Conservation (phyloP, 37 sponge, comb jelly and placozoan genomes). For the Chondrilla cf. caribensis region DNA sequence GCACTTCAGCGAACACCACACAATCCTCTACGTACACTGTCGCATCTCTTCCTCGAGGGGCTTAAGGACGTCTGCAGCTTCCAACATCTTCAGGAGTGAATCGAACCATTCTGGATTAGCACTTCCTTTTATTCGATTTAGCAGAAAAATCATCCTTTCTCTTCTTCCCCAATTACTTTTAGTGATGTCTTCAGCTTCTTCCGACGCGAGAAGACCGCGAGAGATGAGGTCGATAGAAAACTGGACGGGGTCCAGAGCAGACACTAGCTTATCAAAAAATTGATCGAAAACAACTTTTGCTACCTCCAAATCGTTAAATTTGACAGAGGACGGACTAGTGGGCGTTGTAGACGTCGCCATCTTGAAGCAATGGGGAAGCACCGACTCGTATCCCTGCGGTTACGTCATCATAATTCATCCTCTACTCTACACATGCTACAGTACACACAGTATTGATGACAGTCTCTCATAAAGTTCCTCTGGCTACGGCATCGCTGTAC, state of each 20-base stretch:
- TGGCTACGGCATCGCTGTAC: conserved; percentile 32
- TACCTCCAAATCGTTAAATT: not conserved
- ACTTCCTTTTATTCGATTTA: not conserved
- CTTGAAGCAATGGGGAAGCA: too few relatives aligned
- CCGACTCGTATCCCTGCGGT: too few relatives aligned
- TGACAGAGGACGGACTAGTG: too few relatives aligned
- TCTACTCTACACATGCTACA: too few relatives aligned
- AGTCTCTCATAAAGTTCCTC: conserved; percentile 46
- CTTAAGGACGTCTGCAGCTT: not conserved
- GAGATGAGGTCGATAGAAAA: not conserved
- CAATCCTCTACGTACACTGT: too few relatives aligned
- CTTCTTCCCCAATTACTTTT: not conserved
- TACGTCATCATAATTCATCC: too few relatives aligned
- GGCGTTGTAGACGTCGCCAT: too few relatives aligned
- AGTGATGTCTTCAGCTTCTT: not conserved
- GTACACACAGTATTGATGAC: too few relatives aligned
- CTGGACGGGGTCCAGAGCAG: not conserved
- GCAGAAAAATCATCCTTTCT: not conserved
- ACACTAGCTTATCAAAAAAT: not conserved
- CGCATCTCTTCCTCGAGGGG: not conserved
- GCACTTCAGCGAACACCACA: too few relatives aligned
- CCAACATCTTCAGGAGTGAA: not conserved
- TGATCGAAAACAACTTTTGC: not conserved
- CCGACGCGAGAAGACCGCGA: not conserved
- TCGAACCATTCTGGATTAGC: not conserved